These are phyloP conservation scores for Apoda limacodes DNA, from an alignment of 2,888 invertebrate species.

Conservation along the genomic window DNA sequence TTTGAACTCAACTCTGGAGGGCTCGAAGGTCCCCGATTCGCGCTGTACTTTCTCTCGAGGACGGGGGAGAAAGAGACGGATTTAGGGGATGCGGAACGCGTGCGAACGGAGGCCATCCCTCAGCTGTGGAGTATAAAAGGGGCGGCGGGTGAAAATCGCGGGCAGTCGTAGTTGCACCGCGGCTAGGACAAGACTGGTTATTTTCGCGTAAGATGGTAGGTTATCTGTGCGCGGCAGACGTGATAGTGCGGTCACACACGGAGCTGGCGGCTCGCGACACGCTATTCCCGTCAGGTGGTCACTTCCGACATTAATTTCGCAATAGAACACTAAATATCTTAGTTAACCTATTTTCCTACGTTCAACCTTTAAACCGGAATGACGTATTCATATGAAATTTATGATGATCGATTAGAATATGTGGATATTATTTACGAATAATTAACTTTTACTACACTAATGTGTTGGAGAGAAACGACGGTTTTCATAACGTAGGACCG, in stretches of 20 bases:
- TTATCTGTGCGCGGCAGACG: constrained; percentile 57
- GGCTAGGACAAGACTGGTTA: constrained; percentile 60
- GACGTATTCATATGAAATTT: too few relatives aligned
- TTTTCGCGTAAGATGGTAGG: constrained; percentile 49
- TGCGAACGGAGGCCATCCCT: constrained; percentile 73
- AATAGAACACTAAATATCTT: constrained; percentile 49
- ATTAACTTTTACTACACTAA: too few relatives aligned
- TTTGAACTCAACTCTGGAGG: constrained; percentile 47
- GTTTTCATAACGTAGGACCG: constrained; percentile 5
- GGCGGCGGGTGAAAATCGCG: constrained; percentile 32
- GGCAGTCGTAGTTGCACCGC: constrained; percentile 61
- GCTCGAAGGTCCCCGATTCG: constrained; percentile 41
- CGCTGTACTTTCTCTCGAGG: constrained; percentile 69
- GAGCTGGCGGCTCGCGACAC: constrained; percentile 54
- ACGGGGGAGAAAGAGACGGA: constrained; percentile 74
- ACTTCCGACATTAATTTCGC: constrained; percentile 59
- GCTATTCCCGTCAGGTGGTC: constrained; percentile 69
- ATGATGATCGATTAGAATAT: too few relatives aligned
- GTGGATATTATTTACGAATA: too few relatives aligned
- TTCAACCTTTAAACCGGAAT: constrained; percentile 19
- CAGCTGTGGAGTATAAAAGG: constrained; percentile 49
- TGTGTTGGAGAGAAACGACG: constrained; percentile 24
- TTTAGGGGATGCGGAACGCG: constrained; percentile 74
- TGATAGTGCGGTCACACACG: constrained; percentile 61
- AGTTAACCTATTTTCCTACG: constrained; percentile 48